Evolutionary conservation across 2,113 vertebrate species (phyloP), one percentile per base, ranked within the genome.

Genomic region (Psilopsiagon aymara): DNA sequence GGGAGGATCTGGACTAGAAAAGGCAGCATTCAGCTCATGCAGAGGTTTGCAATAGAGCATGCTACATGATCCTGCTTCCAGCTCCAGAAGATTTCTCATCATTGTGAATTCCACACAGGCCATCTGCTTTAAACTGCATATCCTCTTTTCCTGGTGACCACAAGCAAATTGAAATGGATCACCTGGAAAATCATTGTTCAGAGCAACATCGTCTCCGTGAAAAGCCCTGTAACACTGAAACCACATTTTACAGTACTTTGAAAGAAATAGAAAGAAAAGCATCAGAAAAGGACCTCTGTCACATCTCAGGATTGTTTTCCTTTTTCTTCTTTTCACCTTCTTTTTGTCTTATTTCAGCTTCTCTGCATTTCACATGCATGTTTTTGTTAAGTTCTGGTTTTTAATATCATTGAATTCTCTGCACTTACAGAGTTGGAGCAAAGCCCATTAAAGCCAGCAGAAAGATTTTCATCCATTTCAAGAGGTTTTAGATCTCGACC

Each of bases 191-290:
- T 47, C 81, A 49, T 57, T 93, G 68, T 85, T 97, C 92, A 92
- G 85, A 43, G 17, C 37, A 51, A n/a, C 31, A 28, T 31, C 11
- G 18, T 81, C 91, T 82, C 95, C 90, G n/a, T 44, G 25, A 68
- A 78, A 71, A 92, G 33, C 18, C 46, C 77, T 75, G 81, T 39
- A 90, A 78, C 44, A 46, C 10, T 49, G 81, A 97, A 95, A 85
- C 57, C 18, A 13, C 52, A 33, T 49, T 90, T 82, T 77, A 86
- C 46, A 60, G 14, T 63, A 37, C 51, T 94, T 86, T 7, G 39
- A 97, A 97, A 96, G 51, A 91, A 94, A 94, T 86, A 90, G 78
- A 93, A 97, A 70, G 94, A 67, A 96, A 97, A 95, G 88, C 95
- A 86, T 69, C 25, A 88, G 66, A 88, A 84, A n/a, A 76, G 27